Evolutionary conservation across 2,113 vertebrate species (phyloP).

Genomic region (Empidonax traillii): DNA sequence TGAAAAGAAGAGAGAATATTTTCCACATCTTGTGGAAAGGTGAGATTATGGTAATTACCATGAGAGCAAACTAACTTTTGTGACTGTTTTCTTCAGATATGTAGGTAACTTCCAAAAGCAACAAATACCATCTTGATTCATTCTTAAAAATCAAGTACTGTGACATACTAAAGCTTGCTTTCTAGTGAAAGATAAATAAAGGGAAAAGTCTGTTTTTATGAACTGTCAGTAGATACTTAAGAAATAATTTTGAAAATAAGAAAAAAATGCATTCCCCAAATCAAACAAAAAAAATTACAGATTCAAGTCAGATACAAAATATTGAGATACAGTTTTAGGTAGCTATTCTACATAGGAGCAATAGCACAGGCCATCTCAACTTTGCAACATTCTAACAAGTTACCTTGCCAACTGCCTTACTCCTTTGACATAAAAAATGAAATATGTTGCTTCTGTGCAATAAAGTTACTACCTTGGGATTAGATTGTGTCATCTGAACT

Average conservation of each 20-base stretch:
- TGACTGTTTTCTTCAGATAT: neutral
- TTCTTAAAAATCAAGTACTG: neutral
- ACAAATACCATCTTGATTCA: neutral
- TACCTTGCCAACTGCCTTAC: neutral
- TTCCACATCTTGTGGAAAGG: slow-evolving; percentile 24
- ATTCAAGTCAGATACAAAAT: neutral
- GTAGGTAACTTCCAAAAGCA: neutral
- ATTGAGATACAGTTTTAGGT: neutral
- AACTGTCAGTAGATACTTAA: neutral
- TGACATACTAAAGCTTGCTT: neutral
- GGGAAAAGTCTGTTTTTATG: neutral
- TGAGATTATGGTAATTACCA: neutral
- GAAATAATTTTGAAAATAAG: neutral
- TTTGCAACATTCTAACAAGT: neutral
- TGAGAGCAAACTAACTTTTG: neutral
- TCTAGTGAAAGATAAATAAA: neutral
- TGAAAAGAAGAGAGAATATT: neutral
- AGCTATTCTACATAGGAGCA: neutral
- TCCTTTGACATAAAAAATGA: neutral
- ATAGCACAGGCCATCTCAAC: neutral
- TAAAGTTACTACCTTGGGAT: neutral
- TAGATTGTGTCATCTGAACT: neutral
- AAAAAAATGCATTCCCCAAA: neutral
- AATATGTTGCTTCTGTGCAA: neutral
- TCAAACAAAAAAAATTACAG: neutral